Evolutionary conservation across 1,140 invertebrate species (phyloP).

Genomic region (Meloidogyne exigua): DNA sequence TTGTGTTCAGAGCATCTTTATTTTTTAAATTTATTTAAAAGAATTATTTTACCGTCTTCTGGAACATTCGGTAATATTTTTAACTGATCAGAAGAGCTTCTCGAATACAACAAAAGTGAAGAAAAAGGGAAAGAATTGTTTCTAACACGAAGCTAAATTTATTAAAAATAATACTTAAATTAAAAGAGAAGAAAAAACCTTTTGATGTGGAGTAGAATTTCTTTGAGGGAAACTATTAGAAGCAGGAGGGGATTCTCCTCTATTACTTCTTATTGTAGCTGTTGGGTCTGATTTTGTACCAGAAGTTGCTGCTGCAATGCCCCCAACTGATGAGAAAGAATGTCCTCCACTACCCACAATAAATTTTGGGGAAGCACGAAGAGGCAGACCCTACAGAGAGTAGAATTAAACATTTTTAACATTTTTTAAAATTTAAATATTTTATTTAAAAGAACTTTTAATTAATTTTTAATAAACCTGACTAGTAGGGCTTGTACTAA

Average conservation of each 20-base stretch:
- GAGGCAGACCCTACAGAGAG: slow-evolving; percentile 28
- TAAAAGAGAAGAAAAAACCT: background rate
- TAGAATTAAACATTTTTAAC: too few species aligned
- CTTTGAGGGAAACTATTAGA: slow-evolving; percentile 38
- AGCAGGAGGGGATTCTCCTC: slow-evolving; percentile 21
- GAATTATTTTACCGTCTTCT: slow-evolving; percentile 22
- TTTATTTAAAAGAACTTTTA: too few species aligned
- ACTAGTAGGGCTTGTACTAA: slow-evolving; percentile 36
- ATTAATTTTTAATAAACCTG: slow-evolving; percentile 17
- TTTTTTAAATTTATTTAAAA: background rate
- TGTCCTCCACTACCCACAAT: slow-evolving; percentile 7
- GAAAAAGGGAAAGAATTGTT: slow-evolving; percentile 42
- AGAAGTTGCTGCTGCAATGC: background rate
- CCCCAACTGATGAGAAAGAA: slow-evolving; percentile 21
- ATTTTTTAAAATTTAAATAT: too few species aligned
- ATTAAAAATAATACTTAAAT: background rate
- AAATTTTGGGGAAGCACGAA: slow-evolving; percentile 12
- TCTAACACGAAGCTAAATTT: slow-evolving; percentile 31
- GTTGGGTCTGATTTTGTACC: slow-evolving; percentile 16
- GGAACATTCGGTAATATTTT: slow-evolving; percentile 34
- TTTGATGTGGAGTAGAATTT: slow-evolving; percentile 23
- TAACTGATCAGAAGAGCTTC: slow-evolving; percentile 32
- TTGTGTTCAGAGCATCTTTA: background rate
- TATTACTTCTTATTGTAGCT: slow-evolving; percentile 8
- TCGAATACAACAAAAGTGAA: slow-evolving; percentile 35